A percentile compares a stretch with the other conserved stretches of the same genome.
phyloP scores from a whole-genome alignment of 2,113 vertebrate genomes.

The Entomyzon cyanotis region DNA sequence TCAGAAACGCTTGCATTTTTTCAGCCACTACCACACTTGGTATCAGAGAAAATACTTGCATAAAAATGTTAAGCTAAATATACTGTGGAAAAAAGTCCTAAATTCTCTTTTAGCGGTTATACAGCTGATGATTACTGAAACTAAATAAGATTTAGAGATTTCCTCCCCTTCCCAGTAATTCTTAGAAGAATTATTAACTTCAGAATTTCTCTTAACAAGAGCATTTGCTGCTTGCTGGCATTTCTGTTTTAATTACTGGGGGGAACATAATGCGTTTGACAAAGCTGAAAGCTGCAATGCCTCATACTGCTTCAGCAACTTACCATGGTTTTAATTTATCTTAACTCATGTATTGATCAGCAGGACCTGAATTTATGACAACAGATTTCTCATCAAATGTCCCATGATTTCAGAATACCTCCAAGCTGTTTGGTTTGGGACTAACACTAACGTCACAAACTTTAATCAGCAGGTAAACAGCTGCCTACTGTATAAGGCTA shows the following conservation, averaged over 20 bases:
- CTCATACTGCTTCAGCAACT: slow-evolving; percentile 49
- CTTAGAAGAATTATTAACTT: slow-evolving; percentile 55
- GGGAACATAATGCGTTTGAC: slow-evolving; percentile 71
- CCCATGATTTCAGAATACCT: background rate
- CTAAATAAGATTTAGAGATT: slow-evolving; percentile 13
- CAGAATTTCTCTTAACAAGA: slow-evolving; percentile 35
- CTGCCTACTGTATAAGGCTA: background rate
- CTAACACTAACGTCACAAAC: background rate
- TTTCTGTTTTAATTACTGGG: slow-evolving; percentile 74
- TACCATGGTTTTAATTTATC: slow-evolving; percentile 31
- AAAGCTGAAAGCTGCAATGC: slow-evolving; percentile 70
- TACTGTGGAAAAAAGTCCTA: background rate
- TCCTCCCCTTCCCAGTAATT: background rate
- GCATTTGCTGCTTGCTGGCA: slow-evolving; percentile 61
- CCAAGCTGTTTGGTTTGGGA: background rate
- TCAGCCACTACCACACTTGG: background rate
- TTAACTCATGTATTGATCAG: background rate
- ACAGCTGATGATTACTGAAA: slow-evolving; percentile 18
- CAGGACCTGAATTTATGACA: background rate
- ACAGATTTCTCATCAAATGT: background rate
- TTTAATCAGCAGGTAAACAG: background rate
- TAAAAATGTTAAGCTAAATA: background rate
- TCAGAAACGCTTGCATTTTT: background rate
- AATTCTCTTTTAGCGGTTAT: background rate
- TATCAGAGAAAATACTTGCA: background rate